These are phyloP conservation scores for Ophion slaviceki DNA, from an alignment of 2,888 invertebrate species.

Conservation along the genomic window DNA sequence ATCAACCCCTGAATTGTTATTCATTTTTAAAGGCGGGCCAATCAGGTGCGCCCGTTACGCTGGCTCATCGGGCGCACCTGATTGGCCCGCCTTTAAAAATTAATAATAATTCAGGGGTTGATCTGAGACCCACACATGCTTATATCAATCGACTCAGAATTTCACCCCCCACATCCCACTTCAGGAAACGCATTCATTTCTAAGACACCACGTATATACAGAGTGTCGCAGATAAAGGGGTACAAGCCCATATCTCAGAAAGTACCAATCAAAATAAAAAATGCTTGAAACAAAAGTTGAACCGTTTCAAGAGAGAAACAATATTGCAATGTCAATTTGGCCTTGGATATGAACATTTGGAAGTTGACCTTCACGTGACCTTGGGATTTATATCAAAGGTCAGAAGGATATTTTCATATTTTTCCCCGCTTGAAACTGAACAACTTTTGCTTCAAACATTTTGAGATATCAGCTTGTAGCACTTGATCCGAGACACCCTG, in stretches of 20 bases:
- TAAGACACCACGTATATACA: neutral
- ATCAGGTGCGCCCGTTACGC: too few species aligned
- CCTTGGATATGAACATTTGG: neutral
- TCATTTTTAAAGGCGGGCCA: too few species aligned
- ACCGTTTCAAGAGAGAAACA: neutral
- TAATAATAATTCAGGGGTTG: too few species aligned
- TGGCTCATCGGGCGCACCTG: too few species aligned
- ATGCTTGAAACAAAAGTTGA: neutral
- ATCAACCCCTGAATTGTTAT: too few species aligned
- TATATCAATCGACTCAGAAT: too few species aligned
- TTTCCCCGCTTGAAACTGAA: neutral
- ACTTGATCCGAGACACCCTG: neutral
- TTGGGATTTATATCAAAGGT: neutral
- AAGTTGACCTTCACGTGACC: neutral
- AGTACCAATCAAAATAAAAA: neutral
- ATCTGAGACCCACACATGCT: too few species aligned
- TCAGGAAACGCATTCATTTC: too few species aligned
- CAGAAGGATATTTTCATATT: neutral
- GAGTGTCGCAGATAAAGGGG: neutral
- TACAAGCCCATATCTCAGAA: neutral
- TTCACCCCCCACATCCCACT: too few species aligned
- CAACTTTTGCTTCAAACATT: neutral
- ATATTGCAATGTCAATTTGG: neutral
- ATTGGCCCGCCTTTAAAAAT: too few species aligned
- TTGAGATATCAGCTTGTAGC: neutral